phyloP scores from a whole-genome alignment of 2,888 invertebrate genomes.

The Ornithoptera alexandrae region DNA sequence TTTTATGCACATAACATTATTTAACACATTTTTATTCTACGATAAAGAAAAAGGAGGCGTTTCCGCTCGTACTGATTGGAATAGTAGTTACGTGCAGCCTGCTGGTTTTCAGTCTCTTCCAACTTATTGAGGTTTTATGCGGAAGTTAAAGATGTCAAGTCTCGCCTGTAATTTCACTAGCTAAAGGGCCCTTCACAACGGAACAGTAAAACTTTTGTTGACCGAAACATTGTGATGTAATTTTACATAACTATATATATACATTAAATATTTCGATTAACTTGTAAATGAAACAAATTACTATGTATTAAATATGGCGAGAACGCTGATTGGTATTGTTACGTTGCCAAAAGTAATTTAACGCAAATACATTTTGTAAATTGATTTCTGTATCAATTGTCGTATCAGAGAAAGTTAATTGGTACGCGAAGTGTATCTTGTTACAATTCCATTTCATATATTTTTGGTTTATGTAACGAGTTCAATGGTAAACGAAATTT shows the following conservation, averaged over 20 bases:
- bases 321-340: neutral
- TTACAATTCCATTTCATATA: neutral
- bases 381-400: constrained; percentile 4
- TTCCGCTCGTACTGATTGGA: no score
- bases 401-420: constrained; percentile 7
- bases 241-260: neutral
- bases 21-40: no score
- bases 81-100: no score
- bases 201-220: no score
- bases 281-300: neutral
- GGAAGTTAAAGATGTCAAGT: no score
- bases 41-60: no score
- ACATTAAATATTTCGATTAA: neutral
- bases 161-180: no score
- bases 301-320: neutral
- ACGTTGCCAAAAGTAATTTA: constrained; percentile 1
- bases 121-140: no score
- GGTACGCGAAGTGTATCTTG: neutral
- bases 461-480: constrained; percentile 1
- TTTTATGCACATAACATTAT: no score
- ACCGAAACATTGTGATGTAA: neutral
- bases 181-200: no score
- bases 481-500: neutral
- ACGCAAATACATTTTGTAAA: constrained; percentile 3
- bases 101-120: no score